These are phyloP conservation scores for Ctena decussata DNA, from an alignment of 2,888 invertebrate genomes.

Conservation along the genomic window DNA sequence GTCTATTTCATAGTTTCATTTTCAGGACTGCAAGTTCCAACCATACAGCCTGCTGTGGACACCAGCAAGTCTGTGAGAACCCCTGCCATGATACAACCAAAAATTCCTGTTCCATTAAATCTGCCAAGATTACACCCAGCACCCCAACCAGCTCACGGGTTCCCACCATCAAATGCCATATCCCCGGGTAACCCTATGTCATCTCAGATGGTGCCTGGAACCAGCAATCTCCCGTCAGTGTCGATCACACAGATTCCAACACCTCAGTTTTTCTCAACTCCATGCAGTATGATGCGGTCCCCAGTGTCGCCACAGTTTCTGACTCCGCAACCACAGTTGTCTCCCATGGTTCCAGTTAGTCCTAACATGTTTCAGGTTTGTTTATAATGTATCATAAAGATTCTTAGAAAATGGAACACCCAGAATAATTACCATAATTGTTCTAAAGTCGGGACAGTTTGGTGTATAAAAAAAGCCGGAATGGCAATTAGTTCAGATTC, in stretches of 20 bases:
- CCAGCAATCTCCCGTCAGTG: background rate
- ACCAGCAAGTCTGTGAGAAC: background rate
- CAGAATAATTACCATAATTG: no score
- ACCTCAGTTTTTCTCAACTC: slow-evolving; percentile 22
- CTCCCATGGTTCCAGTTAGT: slow-evolving; percentile 29
- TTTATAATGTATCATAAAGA: no score
- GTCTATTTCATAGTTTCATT: background rate
- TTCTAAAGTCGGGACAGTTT: no score
- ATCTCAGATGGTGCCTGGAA: background rate
- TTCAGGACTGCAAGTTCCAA: background rate
- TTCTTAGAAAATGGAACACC: no score
- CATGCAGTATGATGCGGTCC: background rate
- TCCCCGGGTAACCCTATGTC: background rate
- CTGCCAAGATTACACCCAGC: background rate
- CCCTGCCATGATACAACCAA: background rate
- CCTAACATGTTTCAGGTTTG: slow-evolving; percentile 45
- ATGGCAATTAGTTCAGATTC: no score
- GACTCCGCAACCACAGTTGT: slow-evolving; percentile 1
- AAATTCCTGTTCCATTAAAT: background rate
- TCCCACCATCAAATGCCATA: background rate
- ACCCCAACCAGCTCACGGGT: background rate
- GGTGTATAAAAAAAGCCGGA: no score
- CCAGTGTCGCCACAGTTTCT: slow-evolving; percentile 19
- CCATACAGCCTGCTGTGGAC: background rate
- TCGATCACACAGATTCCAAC: slow-evolving; percentile 36